Evolutionary conservation across 2,797 vertebrate genomes (phyloP), one percentile per base, ranked within the genome.

Genomic region (Artibeus jamaicensis): DNA sequence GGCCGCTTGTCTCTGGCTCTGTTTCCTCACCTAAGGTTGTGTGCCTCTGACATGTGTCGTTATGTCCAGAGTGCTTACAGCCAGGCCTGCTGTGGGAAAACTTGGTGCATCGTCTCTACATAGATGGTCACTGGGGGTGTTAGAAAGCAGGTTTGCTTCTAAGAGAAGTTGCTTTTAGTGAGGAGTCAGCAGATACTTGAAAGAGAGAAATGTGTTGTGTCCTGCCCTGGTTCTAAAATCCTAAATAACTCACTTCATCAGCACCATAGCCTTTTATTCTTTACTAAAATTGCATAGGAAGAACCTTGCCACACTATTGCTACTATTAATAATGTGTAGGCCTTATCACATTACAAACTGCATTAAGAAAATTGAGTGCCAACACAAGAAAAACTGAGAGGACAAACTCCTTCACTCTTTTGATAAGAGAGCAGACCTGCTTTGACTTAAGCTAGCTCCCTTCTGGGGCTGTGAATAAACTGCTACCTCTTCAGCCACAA

Each of bases 221-320:
- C 42, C 76, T 79, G 37, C 18, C 48, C 71, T 79, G 37, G 12
- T 42, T 95, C 91, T 91, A 57, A 94, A 96, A 93, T 92, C 67
- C 32, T 55, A 85, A 82, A 71, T 86, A 67, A 94, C 57, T 85
- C 65, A 83, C 48, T 65, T 44, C 55, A 12, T 82, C 48, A 4
- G n/a, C 26, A 88, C 73, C 34, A 26, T 32, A 26, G 46, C 4
- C 29, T 24, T 84, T 90, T 78, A 62, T 87, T 71, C 70, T 86
- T 76, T 39, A 48, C 50, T 39, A 86, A 74, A 92, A 91, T 57
- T 34, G 48, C 39, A 4, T 5, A 42, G 29, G 55, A 82, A 92
- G 74, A 94, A 93, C 83, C 85, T 94, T 85, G 91, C 50, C 73
- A 46, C 0, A 0, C 11, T 39, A 37, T 39, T 77, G 70, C 79